Conservation (phyloP, 2,888 invertebrate species). For the Andrena flavipes region DNA sequence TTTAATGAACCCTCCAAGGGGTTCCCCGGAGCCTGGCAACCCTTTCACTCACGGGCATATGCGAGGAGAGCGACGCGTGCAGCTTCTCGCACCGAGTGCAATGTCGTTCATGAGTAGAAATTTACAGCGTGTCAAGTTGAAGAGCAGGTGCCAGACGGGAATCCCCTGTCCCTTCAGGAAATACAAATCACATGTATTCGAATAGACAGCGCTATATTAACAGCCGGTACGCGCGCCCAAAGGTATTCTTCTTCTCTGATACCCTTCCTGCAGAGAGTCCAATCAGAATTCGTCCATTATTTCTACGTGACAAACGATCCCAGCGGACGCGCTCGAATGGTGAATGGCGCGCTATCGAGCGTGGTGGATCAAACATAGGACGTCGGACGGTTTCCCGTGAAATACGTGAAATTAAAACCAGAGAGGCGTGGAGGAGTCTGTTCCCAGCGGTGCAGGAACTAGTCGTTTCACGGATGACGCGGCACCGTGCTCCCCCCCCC, state of each 20-base stretch:
- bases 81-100: not conserved
- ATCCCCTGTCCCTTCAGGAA: too few relatives aligned
- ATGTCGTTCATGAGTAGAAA: not conserved
- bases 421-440: slow-evolving; percentile 1
- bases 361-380: not conserved
- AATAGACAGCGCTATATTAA: too few relatives aligned
- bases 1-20: slow-evolving; percentile 36
- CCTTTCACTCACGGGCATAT: not conserved
- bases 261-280: not conserved
- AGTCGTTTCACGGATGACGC: slow-evolving; percentile 52
- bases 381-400: slow-evolving; percentile 7
- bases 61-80: not conserved
- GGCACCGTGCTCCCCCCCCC: slow-evolving; percentile 37
- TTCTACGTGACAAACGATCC: not conserved
- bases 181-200: too few relatives aligned
- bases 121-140: too few relatives aligned
- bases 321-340: slow-evolving; percentile 1
- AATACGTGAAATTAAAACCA: slow-evolving; percentile 43
- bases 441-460: slow-evolving; percentile 45
- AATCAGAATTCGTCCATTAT: not conserved
- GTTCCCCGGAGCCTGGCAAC: slow-evolving; percentile 22
- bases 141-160: too few relatives aligned
- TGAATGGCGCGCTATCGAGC: slow-evolving; percentile 7
- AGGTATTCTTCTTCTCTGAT: not conserved
- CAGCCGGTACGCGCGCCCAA: not conserved